A percentile compares a stretch with the other conserved stretches of the same genome.
Evolutionary conservation across 2,888 invertebrate genomes (phyloP).

Genomic region (Chirona hameri): DNA sequence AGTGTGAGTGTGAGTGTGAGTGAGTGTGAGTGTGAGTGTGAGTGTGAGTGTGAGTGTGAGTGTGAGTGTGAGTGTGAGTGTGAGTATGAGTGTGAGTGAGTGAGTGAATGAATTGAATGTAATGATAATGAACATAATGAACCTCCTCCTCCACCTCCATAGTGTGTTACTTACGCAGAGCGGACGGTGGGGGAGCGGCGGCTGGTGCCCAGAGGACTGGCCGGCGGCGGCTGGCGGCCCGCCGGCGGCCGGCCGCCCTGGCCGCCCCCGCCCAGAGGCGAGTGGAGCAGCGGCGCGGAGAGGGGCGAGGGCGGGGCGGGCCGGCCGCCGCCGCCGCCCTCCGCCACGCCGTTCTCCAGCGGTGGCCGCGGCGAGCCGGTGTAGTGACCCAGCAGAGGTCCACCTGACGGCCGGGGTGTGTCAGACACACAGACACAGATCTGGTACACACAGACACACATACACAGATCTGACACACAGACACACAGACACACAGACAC

Average conservation of each 20-base stretch:
- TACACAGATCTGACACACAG: too few relatives aligned
- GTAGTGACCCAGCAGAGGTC: not conserved
- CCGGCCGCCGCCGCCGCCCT: not conserved
- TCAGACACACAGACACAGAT: too few relatives aligned
- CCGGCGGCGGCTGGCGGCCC: slow-evolving; percentile 1
- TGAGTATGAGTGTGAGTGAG: too few relatives aligned
- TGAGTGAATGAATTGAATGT: too few relatives aligned
- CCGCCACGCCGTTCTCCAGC: slow-evolving; percentile 12
- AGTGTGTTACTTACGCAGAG: not conserved
- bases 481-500: too few relatives aligned
- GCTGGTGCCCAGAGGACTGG: slow-evolving; percentile 36
- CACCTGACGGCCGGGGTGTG: not conserved
- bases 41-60: too few relatives aligned
- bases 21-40: too few relatives aligned
- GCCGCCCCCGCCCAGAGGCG: slow-evolving; percentile 1
- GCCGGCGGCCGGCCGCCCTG: not conserved
- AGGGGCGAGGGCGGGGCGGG: slow-evolving; percentile 27
- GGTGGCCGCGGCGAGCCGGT: not conserved
- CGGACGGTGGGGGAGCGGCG: slow-evolving; percentile 36
- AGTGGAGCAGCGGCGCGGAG: not conserved
- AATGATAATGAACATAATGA: too few relatives aligned
- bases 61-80: too few relatives aligned
- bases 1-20: too few relatives aligned
- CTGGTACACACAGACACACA: too few relatives aligned
- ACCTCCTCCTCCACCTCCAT: too few relatives aligned